These are phyloP conservation scores for Drosophila nigrodunni DNA, from an alignment of 1,140 invertebrate genomes.

Conservation along the genomic window DNA sequence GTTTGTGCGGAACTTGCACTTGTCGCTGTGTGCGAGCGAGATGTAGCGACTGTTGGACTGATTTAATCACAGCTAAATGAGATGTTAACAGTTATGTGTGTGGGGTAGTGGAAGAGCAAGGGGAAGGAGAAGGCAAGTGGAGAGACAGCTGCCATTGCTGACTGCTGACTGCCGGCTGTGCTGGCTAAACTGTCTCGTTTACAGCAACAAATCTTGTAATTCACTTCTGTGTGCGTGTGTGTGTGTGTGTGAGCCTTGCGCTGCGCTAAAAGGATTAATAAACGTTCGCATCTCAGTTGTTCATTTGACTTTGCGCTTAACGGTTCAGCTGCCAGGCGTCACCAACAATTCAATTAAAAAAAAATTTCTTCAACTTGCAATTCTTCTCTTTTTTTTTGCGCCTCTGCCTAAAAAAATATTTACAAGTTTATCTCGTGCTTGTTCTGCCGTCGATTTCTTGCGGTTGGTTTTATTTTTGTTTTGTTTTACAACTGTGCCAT, in stretches of 20 bases:
- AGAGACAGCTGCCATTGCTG: constrained; percentile 25
- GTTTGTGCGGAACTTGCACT: constrained; percentile 44
- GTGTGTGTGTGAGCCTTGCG: constrained; percentile 44
- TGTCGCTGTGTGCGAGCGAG: constrained; percentile 43
- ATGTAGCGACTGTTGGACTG: constrained; percentile 32
- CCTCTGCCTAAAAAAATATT: background rate
- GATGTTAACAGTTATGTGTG: constrained; percentile 30
- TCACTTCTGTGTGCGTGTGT: constrained; percentile 29
- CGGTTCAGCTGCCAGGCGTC: constrained; percentile 70
- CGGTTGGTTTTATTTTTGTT: background rate
- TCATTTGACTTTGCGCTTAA: constrained; percentile 81
- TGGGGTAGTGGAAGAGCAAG: background rate
- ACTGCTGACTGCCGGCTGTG: constrained; percentile 49
- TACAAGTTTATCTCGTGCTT: background rate
- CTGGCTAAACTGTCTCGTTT: constrained; percentile 76
- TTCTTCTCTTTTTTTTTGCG: background rate
- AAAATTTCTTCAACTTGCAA: constrained; percentile 1
- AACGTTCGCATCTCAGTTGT: constrained; percentile 80
- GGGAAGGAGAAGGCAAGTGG: background rate
- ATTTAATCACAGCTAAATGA: constrained; percentile 56
- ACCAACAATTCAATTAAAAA: constrained; percentile 45
- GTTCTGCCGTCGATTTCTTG: constrained; percentile 15
- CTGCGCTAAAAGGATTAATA: constrained; percentile 83
- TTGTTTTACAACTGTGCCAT: constrained; percentile 2
- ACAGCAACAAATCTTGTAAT: constrained; percentile 81